These are phyloP conservation scores for Stichodactyla mertensii DNA, from an alignment of 64 coral and sea anemone genomes.

Conservation along the genomic window DNA sequence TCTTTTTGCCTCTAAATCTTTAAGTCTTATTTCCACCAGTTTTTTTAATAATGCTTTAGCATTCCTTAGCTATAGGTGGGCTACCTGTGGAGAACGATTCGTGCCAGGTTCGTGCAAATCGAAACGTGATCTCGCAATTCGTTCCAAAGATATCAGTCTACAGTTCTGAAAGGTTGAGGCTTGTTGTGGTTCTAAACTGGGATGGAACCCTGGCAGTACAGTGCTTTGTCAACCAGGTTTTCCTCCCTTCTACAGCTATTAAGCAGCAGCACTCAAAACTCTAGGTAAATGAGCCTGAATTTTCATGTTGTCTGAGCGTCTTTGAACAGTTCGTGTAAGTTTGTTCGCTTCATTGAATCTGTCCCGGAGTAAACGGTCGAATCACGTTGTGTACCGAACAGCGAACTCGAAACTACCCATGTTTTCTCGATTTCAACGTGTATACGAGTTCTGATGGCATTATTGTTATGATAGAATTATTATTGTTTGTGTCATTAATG, in stretches of 20 bases:
- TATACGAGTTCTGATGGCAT: neutral
- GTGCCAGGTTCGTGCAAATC: constrained; percentile 9
- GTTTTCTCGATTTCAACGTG: neutral
- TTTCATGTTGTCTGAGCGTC: neutral
- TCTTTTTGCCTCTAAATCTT: too few relatives aligned
- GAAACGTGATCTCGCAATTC: constrained; percentile 3
- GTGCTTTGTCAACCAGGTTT: neutral
- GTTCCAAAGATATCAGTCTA: neutral
- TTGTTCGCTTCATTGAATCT: neutral
- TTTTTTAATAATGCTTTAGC: too few relatives aligned
- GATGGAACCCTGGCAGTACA: neutral
- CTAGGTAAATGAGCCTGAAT: neutral
- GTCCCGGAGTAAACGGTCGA: neutral
- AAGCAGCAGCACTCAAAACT: neutral
- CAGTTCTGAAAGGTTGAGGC: neutral
- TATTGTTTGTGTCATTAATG: too few relatives aligned
- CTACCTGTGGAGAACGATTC: neutral
- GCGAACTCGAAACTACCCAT: neutral
- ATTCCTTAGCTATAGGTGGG: neutral
- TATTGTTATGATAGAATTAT: too few relatives aligned
- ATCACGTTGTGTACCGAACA: neutral
- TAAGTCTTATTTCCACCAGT: too few relatives aligned
- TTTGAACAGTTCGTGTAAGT: neutral
- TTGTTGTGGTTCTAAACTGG: neutral
- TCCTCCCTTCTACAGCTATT: neutral